Evolutionary conservation across 2,888 invertebrate species (phyloP).

Genomic region (Temnothorax rugatulus): DNA sequence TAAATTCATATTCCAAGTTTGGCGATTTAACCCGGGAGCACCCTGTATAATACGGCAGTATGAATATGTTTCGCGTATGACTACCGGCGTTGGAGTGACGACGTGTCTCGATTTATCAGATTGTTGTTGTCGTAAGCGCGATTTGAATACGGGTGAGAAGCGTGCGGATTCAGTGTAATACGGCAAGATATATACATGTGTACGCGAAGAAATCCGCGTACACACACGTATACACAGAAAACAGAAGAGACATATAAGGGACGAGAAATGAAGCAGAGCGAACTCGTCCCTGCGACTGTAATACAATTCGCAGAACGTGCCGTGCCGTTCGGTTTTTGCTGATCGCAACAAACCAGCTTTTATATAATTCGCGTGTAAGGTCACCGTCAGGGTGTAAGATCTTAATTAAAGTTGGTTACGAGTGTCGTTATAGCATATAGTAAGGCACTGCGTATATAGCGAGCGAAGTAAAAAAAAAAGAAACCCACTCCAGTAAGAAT

Average conservation of each 20-base stretch:
- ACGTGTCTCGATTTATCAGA: not conserved
- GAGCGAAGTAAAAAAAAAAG: not conserved
- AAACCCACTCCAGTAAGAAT: slow-evolving; percentile 18
- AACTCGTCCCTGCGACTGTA: slow-evolving; percentile 36
- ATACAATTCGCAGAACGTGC: slow-evolving; percentile 37
- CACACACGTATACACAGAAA: not conserved
- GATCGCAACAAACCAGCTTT: slow-evolving; percentile 51
- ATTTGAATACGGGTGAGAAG: slow-evolving; percentile 16
- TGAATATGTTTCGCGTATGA: not conserved
- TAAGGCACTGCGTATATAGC: slow-evolving; percentile 4
- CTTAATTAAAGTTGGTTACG: slow-evolving; percentile 26
- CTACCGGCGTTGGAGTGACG: not conserved
- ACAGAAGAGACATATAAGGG: slow-evolving; percentile 24
- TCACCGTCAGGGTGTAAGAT: slow-evolving; percentile 23
- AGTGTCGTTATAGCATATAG: slow-evolving; percentile 20
- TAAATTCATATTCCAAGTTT: too few species aligned
- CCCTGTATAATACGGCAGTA: not conserved
- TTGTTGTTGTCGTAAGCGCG: slow-evolving; percentile 9
- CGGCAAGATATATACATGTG: not conserved
- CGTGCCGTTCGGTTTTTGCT: slow-evolving; percentile 52
- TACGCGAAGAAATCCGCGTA: not conserved
- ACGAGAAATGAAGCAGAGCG: slow-evolving; percentile 17
- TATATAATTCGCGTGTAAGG: slow-evolving; percentile 47
- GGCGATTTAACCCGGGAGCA: too few species aligned
- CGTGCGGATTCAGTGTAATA: slow-evolving; percentile 56